Conservation (phyloP, 2,797 vertebrate species). For the Xenentodon cancila region DNA sequence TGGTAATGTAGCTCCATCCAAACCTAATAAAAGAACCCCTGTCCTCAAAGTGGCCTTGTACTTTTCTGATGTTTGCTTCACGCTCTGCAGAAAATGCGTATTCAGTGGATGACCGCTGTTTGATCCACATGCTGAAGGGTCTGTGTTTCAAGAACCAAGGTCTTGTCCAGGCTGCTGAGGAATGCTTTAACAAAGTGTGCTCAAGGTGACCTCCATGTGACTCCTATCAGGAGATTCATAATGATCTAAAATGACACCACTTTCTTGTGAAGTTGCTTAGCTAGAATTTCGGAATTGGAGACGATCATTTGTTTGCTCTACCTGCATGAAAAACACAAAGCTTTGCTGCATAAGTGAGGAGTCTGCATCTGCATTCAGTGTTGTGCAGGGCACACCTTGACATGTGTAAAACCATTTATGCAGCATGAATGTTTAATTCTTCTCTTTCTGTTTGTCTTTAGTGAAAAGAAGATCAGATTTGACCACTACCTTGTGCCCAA, state of each 20-base stretch:
- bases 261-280: too few species aligned
- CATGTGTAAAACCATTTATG: not conserved
- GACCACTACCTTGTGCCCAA: constrained; percentile 89
- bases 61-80: not conserved
- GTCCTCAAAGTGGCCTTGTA: not conserved
- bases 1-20: constrained; percentile 63
- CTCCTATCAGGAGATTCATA: too few species aligned
- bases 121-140: constrained; percentile 85
- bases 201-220: constrained; percentile 68
- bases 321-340: not conserved
- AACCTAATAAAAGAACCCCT: not conserved
- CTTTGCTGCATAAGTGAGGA: not conserved
- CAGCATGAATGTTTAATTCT: not conserved
- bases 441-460: constrained; percentile 47
- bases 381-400: not conserved
- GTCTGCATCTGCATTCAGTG: not conserved
- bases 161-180: constrained; percentile 74
- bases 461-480: constrained; percentile 86
- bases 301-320: too few species aligned
- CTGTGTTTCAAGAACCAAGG: constrained; percentile 86
- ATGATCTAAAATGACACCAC: too few species aligned
- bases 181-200: constrained; percentile 79
- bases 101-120: constrained; percentile 78
- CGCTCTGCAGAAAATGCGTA: constrained; percentile 79
- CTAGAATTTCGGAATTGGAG: too few species aligned